Base-by-base conservation (phyloP, 2,888 invertebrate genomes). In the Drosophila quinaria region DNA sequence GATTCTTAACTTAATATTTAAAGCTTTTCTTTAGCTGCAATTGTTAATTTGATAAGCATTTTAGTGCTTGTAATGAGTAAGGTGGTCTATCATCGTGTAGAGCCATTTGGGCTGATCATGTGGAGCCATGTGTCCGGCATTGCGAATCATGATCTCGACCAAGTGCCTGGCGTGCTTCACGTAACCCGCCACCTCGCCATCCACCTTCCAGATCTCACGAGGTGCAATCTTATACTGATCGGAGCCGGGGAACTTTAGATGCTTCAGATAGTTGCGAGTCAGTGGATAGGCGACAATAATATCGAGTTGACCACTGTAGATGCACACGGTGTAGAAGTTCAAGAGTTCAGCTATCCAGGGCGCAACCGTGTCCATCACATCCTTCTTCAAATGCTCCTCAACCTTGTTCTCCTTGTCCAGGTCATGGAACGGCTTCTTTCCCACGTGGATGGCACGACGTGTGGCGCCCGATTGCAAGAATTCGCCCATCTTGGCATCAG, bases 291-390 rank as follows among this genome's bases (percentile, higher is more conserved):
- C 97, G 0, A 98, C 97, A 74, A 98, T 97, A 13, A 98, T 96
- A 91, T 98, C 98, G 74, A 98, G 91, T 90, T 98, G 98, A 0
- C 98, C 98, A 90, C 96, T 98, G 91, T 98, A 98, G 69, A 98
- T 94, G 47, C 98, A 94, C 15, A 97, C 90, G 4, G 81, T 90
- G 46, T 90, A 91, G 80, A 95, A 92, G 39, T 95, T 93, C 0
- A 97, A 90, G 0, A 97, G 92, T 80, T 95, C 95, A 0, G 95
- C 93, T 61, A 97, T 93, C 94, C 95, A 95, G 0, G 94, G 94
- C 6, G 96, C 96, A 8, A 97, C 95, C 0, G 96, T 96, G 87
- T 96, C 95, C 96, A 97, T 96, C 0, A 97, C 94, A 91, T 98
- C 98, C 42, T 94, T 93, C 74, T 95, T 94, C 22, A 98, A 92